phyloP scores from a whole-genome alignment of 2,888 invertebrate genomes.

The Cylloceria caligata region DNA sequence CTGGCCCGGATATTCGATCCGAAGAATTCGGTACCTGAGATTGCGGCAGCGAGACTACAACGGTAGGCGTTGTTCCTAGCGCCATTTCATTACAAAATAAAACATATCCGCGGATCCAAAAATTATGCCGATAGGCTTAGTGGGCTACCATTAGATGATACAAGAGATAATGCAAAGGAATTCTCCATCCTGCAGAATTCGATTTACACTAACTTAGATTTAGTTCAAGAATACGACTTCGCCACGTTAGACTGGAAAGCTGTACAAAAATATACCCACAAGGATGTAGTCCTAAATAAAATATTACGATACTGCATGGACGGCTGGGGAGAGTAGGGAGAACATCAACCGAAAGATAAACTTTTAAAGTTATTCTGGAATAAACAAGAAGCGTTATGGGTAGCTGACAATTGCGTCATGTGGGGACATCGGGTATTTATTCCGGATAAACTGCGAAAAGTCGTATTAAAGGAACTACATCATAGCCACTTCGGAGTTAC shows the following conservation, averaged over 20 bases:
- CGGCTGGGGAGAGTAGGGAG: conserved; percentile 60
- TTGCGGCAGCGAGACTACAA: conserved; percentile 54
- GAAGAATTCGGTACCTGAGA: conserved; percentile 53
- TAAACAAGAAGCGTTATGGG: too few species aligned
- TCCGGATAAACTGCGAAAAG: conserved; percentile 47
- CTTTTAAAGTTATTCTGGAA: conserved; percentile 20
- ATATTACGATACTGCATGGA: too few species aligned
- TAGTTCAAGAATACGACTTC: too few species aligned
- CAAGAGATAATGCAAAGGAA: conserved; percentile 10
- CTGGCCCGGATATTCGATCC: too few species aligned
- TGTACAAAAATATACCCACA: conserved; percentile 41
- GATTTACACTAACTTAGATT: conserved; percentile 19
- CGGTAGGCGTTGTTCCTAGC: conserved; percentile 59
- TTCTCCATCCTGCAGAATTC: conserved; percentile 19
- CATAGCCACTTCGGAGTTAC: too few species aligned
- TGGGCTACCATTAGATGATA: conserved; percentile 25
- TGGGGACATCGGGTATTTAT: conserved; percentile 62
- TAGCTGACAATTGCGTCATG: too few species aligned
- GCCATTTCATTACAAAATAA: conserved; percentile 56
- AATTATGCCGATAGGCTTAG: conserved; percentile 61
- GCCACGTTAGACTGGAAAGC: conserved; percentile 27
- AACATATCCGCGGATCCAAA: too few species aligned
- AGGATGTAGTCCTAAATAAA: too few species aligned
- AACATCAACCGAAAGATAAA: conserved; percentile 35
- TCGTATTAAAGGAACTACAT: conserved; percentile 49